Conservation (phyloP, 2,888 invertebrate genomes). For the Microctonus hyperodae region DNA sequence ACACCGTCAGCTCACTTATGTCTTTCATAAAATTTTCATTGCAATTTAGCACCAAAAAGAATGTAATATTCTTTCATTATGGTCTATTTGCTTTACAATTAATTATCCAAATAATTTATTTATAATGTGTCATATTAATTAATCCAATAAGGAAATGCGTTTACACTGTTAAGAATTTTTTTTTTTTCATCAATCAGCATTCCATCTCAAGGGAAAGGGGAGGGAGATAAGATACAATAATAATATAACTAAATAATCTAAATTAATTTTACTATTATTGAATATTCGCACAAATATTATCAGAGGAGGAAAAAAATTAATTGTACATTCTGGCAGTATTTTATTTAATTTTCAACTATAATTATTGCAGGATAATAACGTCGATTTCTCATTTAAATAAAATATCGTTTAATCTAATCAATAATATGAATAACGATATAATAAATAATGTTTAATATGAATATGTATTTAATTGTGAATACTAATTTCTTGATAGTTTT, state of each 20-base stretch:
- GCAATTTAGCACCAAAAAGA: not conserved
- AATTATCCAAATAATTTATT: not conserved
- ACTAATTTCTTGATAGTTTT: conserved; percentile 9
- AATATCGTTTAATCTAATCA: not conserved
- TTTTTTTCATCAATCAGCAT: no score
- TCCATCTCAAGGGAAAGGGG: no score
- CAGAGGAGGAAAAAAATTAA: not conserved
- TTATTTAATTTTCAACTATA: not conserved
- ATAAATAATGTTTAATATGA: not conserved
- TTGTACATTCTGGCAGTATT: not conserved
- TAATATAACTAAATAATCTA: not conserved
- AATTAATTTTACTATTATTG: not conserved
- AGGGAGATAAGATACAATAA: no score
- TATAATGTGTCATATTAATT: no score
- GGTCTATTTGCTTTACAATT: not conserved
- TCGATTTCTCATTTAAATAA: not conserved
- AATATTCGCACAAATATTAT: not conserved
- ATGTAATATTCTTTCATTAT: not conserved
- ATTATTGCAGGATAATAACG: not conserved
- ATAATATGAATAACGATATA: conserved; percentile 4
- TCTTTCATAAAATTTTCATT: conserved; percentile 24
- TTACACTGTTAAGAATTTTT: no score
- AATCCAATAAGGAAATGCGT: no score
- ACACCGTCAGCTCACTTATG: conserved; percentile 25
- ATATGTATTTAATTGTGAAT: conserved; percentile 22